Evolutionary conservation across 2,888 invertebrate species (phyloP).

Genomic region (Acheta domesticus): DNA sequence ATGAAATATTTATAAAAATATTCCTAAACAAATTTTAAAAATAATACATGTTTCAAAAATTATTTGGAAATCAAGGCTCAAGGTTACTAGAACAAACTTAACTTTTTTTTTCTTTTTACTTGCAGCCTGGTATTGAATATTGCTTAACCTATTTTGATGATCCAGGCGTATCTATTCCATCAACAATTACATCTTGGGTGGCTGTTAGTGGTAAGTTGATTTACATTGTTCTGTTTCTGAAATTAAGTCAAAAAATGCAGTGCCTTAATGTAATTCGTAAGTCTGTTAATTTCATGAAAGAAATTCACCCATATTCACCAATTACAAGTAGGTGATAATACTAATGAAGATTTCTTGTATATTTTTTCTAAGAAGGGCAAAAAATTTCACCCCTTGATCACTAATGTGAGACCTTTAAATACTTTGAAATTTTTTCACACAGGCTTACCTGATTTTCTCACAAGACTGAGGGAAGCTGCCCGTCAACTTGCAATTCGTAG

Average conservation of each 20-base stretch:
- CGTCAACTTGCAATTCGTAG: constrained; percentile 53
- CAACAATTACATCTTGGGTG: constrained; percentile 69
- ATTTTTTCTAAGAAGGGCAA: too few species aligned
- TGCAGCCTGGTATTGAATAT: constrained; percentile 71
- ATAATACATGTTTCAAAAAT: too few species aligned
- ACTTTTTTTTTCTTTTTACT: constrained; percentile 31
- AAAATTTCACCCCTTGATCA: background rate
- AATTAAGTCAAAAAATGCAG: too few species aligned
- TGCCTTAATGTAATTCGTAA: too few species aligned
- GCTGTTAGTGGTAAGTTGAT: constrained; percentile 49
- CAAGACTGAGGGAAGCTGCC: constrained; percentile 66
- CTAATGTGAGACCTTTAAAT: background rate
- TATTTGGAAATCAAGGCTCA: too few species aligned
- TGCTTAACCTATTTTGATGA: constrained; percentile 84
- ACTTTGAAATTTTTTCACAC: constrained; percentile 38
- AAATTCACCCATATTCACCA: too few species aligned
- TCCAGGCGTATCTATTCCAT: constrained; percentile 74
- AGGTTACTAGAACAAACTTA: background rate
- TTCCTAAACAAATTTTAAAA: too few species aligned
- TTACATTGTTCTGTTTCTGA: too few species aligned
- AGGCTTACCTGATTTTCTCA: constrained; percentile 74
- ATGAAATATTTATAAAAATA: too few species aligned
- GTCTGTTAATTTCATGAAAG: too few species aligned
- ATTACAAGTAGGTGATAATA: too few species aligned
- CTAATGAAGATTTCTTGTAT: too few species aligned